Percentiles rank a stretch among this genome's conserved stretches.
Evolutionary conservation across 2,888 invertebrate species (phyloP).

Genomic region (Dolomedes plantarius): DNA sequence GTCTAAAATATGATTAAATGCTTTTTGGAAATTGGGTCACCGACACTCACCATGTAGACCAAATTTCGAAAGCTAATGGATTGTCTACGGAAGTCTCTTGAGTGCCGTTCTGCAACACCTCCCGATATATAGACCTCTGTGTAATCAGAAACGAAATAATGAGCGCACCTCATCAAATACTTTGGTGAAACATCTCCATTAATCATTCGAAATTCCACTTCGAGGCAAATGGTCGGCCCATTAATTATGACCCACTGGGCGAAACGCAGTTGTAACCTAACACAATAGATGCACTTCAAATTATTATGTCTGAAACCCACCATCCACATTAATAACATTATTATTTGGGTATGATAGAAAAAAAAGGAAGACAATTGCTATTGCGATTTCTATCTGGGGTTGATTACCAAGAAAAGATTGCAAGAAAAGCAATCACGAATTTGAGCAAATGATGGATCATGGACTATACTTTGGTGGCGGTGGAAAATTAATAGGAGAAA

Average conservation of each 20-base stretch:
- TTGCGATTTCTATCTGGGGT: not conserved
- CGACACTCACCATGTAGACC: too few species aligned
- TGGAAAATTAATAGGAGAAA: constrained; percentile 20
- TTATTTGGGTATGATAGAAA: constrained; percentile 10
- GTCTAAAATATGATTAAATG: too few species aligned
- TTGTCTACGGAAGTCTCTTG: too few species aligned
- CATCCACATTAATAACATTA: constrained; percentile 36
- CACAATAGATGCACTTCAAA: constrained; percentile 19
- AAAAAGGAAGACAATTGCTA: not conserved
- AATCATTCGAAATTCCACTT: constrained; percentile 20
- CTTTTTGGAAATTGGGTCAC: too few species aligned
- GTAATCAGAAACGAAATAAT: not conserved
- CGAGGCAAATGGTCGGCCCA: not conserved
- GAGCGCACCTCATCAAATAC: constrained; percentile 38
- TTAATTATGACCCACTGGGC: constrained; percentile 24
- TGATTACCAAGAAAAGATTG: not conserved
- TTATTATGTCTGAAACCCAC: constrained; percentile 19
- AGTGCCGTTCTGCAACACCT: too few species aligned
- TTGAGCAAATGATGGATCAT: constrained; percentile 3
- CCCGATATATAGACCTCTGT: not conserved
- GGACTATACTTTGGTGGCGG: not conserved
- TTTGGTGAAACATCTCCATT: constrained; percentile 37
- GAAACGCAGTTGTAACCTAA: constrained; percentile 33
- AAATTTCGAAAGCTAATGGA: too few species aligned
- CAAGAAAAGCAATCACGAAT: constrained; percentile 19